These are phyloP conservation scores for Agrotis clavis DNA, from an alignment of 2,888 invertebrate species.

Conservation along the genomic window DNA sequence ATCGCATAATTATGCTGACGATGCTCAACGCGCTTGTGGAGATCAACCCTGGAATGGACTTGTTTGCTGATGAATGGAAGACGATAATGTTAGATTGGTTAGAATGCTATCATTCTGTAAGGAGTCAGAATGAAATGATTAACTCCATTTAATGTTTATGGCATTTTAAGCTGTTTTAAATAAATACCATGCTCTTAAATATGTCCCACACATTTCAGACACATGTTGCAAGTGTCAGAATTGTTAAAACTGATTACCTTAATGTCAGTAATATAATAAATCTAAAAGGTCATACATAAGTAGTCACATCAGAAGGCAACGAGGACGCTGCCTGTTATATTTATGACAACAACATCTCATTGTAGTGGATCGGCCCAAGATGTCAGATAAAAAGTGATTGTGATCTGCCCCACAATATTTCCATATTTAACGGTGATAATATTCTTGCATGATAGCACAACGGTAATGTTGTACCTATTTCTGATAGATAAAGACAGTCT, in stretches of 20 bases:
- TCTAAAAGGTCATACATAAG: slow-evolving; percentile 43
- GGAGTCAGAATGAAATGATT: no score
- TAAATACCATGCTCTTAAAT: no score
- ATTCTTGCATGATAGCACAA: slow-evolving; percentile 10
- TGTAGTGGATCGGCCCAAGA: slow-evolving; percentile 35
- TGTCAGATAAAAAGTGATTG: slow-evolving; percentile 48
- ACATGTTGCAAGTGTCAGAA: neutral
- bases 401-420: slow-evolving; percentile 27
- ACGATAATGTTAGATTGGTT: no score
- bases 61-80: no score
- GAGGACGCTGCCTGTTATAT: slow-evolving; percentile 32
- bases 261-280: slow-evolving; percentile 18
- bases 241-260: neutral
- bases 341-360: slow-evolving; percentile 48
- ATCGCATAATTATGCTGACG: no score
- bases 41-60: no score
- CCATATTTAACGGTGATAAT: slow-evolving; percentile 33
- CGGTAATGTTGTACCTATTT: slow-evolving; percentile 2
- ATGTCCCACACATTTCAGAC: no score
- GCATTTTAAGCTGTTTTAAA: no score
- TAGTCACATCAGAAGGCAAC: slow-evolving; percentile 31
- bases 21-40: no score
- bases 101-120: no score
- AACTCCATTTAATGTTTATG: no score
- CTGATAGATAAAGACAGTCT: neutral